These are phyloP conservation scores for Sebastes nivosus DNA, from an alignment of 2,797 vertebrate genomes.

Conservation along the genomic window DNA sequence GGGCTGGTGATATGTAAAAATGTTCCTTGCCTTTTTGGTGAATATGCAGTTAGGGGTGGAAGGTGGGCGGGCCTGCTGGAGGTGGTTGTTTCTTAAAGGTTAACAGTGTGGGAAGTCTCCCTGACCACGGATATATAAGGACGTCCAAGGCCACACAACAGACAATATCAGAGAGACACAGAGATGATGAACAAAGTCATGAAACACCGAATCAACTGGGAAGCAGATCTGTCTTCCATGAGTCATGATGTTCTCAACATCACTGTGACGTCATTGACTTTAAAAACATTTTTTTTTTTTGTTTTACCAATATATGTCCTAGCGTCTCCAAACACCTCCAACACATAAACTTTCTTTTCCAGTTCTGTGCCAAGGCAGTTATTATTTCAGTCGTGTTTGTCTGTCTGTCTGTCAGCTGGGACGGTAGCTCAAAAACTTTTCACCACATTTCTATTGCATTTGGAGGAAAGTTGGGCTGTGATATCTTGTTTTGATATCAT, in stretches of 20 bases:
- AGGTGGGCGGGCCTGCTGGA: constrained; percentile 28
- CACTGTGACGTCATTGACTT: neutral
- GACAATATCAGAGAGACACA: neutral
- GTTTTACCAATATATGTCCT: too few species aligned
- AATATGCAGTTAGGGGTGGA: neutral
- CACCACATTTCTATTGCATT: neutral
- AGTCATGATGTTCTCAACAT: neutral
- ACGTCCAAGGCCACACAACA: neutral
- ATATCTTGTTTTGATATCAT: neutral
- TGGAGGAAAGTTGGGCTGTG: too few species aligned
- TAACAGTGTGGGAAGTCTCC: constrained; percentile 38
- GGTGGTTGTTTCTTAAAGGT: constrained; percentile 38
- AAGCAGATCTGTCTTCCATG: neutral
- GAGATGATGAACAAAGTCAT: neutral
- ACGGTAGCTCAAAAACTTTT: neutral
- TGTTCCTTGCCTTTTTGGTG: constrained; percentile 46
- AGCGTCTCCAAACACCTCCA: too few species aligned
- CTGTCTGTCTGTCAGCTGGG: neutral
- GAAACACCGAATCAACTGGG: neutral
- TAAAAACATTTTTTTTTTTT: too few species aligned
- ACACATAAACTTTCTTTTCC: too few species aligned
- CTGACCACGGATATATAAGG: neutral
- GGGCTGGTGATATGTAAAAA: constrained; percentile 49
- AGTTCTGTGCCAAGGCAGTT: neutral
- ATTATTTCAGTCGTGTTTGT: neutral